phyloP scores from a whole-genome alignment of 35 echinoderm and acorn worm genomes.

The Apostichopus japonicus region DNA sequence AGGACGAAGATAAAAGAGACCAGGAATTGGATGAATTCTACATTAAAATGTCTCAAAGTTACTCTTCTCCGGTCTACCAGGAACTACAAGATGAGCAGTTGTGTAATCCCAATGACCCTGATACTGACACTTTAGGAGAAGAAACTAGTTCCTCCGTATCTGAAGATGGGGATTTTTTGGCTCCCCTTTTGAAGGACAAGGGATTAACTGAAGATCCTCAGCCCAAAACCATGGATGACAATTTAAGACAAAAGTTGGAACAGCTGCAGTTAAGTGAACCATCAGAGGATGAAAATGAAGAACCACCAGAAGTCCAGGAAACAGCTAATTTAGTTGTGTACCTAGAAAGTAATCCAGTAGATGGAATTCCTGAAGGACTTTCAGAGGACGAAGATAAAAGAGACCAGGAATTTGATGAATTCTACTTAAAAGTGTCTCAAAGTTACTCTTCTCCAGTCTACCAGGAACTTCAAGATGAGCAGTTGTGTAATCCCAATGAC shows the following conservation, averaged over 20 bases:
- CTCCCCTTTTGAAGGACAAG: background rate
- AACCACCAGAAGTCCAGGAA: background rate
- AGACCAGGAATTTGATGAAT: background rate
- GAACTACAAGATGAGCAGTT: background rate
- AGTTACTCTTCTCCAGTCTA: background rate
- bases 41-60: background rate
- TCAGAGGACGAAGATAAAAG: background rate
- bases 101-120: background rate
- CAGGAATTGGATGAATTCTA: background rate
- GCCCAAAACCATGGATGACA: background rate
- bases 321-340: background rate
- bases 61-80: background rate
- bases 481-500: background rate
- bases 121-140: background rate
- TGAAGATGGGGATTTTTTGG: constrained; percentile 22
- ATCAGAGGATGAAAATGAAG: background rate
- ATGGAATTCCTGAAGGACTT: background rate
- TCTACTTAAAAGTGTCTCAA: background rate
- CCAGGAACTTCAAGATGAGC: background rate
- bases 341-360: background rate
- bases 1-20: background rate
- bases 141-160: constrained; percentile 34
- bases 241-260: background rate
- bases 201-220: background rate
- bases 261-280: background rate